Evolutionary conservation across 2,888 invertebrate species (phyloP).

Genomic region (Brachyptera risi): DNA sequence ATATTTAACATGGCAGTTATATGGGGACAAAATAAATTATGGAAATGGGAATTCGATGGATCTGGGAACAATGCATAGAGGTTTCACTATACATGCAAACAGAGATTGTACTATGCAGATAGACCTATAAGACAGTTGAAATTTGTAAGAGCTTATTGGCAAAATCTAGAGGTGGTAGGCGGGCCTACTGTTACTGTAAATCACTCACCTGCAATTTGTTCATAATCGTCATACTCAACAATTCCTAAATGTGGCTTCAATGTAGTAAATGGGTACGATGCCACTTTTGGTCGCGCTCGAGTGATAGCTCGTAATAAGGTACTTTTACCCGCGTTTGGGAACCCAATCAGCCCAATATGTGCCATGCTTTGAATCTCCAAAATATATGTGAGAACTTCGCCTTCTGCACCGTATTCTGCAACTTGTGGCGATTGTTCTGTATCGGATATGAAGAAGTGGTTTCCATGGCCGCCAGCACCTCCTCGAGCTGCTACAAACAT

Average conservation of each 20-base stretch:
- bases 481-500: conserved; percentile 93
- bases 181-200: too few relatives aligned
- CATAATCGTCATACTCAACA: conserved; percentile 83
- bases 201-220: conserved; percentile 75
- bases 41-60: too few relatives aligned
- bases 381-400: conserved; percentile 68
- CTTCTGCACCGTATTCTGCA: conserved; percentile 81
- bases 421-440: conserved; percentile 74
- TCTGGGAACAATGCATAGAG: too few relatives aligned
- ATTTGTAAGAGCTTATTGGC: too few relatives aligned
- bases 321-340: conserved; percentile 94
- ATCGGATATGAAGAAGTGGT: conserved; percentile 82
- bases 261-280: conserved; percentile 92
- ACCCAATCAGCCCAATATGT: conserved; percentile 84
- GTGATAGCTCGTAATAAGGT: conserved; percentile 80
- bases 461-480: conserved; percentile 94
- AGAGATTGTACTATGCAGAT: too few relatives aligned
- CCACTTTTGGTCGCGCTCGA: conserved; percentile 84
- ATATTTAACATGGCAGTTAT: too few relatives aligned
- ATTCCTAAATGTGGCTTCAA: conserved; percentile 83
- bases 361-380: conserved; percentile 92
- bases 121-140: too few relatives aligned
- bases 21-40: too few relatives aligned
- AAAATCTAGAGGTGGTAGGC: too few relatives aligned
- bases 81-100: too few relatives aligned